phyloP scores from a whole-genome alignment of 2,888 invertebrate genomes.

The Tachina fera region DNA sequence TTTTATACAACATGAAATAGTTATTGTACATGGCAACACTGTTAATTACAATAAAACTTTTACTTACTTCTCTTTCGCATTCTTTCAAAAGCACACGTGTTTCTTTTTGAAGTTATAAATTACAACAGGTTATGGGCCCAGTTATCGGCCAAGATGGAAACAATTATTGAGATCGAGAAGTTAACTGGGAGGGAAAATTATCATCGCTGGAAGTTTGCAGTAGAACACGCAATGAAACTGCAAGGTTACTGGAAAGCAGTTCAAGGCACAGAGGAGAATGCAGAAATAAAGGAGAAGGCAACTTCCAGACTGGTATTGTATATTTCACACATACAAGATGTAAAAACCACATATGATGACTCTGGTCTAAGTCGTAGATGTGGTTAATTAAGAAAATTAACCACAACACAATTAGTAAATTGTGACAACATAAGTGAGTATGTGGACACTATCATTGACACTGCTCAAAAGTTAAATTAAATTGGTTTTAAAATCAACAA shows the following conservation, averaged over 20 bases:
- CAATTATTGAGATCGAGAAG: constrained; percentile 38
- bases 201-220: constrained; percentile 53
- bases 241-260: constrained; percentile 52
- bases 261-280: constrained; percentile 11
- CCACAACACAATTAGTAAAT: constrained; percentile 19
- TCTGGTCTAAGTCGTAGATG: neutral
- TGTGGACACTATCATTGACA: constrained; percentile 41
- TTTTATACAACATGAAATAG: too few species aligned
- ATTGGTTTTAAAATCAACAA: neutral
- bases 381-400: constrained; percentile 14
- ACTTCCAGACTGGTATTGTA: constrained; percentile 39
- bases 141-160: neutral
- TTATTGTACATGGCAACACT: too few species aligned
- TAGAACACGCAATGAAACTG: constrained; percentile 61
- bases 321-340: neutral
- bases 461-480: constrained; percentile 29
- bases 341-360: neutral
- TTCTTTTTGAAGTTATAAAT: neutral
- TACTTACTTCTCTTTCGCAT: neutral
- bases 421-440: constrained; percentile 48
- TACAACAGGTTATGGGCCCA: neutral
- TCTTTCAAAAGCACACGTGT: neutral
- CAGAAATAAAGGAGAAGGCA: constrained; percentile 19
- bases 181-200: constrained; percentile 56
- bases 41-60: too few species aligned